Conservation (phyloP, 2,113 vertebrate species). For the Siphamia tubifer region DNA sequence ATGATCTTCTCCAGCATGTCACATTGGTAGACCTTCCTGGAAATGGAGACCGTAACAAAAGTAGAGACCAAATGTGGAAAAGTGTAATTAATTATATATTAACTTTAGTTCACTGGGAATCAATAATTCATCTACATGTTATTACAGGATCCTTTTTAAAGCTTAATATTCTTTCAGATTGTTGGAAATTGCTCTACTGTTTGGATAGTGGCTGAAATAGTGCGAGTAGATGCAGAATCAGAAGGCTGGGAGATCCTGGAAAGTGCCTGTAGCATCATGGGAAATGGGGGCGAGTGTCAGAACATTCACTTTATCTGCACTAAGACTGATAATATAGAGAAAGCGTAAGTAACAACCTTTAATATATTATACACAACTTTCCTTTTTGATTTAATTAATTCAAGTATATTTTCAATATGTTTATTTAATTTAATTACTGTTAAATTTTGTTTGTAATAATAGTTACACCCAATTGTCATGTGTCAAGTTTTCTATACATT, state of each 20-base stretch:
- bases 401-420: no score
- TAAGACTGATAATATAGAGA: conserved; percentile 33
- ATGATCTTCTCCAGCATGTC: conserved; percentile 33
- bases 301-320: conserved; percentile 63
- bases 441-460: no score
- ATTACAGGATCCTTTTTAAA: no score
- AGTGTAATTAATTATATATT: conserved; percentile 1
- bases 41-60: conserved; percentile 59
- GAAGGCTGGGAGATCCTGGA: conserved; percentile 50
- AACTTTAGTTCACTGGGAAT: no score
- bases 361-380: no score
- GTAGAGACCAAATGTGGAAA: conserved; percentile 59
- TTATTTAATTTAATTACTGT: no score
- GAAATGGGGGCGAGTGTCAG: conserved; percentile 53
- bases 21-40: conserved; percentile 65
- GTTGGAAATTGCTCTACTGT: conserved; percentile 51
- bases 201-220: conserved; percentile 57
- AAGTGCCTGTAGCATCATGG: conserved; percentile 8
- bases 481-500: no score
- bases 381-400: no score
- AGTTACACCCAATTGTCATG: no score
- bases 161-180: no score
- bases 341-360: background rate
- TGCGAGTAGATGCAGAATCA: conserved; percentile 34
- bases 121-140: no score